Conservation (phyloP, 2,797 vertebrate species). For the Novumbra hubbsi region DNA sequence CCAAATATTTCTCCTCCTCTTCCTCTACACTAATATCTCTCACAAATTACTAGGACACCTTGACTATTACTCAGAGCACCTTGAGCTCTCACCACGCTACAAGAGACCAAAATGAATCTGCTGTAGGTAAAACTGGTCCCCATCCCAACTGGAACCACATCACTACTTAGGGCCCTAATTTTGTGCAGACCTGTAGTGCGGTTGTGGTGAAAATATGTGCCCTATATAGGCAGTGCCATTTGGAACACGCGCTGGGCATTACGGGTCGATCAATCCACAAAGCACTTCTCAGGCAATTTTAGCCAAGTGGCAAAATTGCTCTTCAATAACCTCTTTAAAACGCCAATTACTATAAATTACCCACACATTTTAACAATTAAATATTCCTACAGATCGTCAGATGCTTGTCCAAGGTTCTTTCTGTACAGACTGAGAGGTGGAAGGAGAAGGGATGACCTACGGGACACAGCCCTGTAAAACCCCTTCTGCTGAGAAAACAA, state of each 20-base stretch:
- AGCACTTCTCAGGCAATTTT: conserved; percentile 12
- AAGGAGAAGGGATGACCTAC: not conserved
- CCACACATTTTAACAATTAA: conserved; percentile 7
- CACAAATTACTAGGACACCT: no score
- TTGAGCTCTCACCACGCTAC: not conserved
- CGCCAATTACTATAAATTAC: conserved; percentile 17
- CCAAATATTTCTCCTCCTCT: not conserved
- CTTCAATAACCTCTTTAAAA: conserved; percentile 26
- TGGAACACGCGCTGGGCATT: not conserved
- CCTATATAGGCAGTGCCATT: not conserved
- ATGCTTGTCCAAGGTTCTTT: conserved; percentile 4
- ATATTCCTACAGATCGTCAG: conserved; percentile 9
- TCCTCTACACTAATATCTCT: not conserved
- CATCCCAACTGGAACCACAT: not conserved
- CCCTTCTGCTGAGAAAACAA: conserved; percentile 1
- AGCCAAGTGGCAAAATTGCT: conserved; percentile 13
- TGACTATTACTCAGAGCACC: not conserved
- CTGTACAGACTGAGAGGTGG: not conserved
- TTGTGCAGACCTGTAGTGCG: no score
- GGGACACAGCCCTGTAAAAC: conserved; percentile 3
- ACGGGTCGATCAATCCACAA: not conserved
- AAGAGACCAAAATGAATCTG: not conserved
- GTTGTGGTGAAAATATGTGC: no score
- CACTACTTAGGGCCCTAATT: not conserved
- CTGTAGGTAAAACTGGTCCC: not conserved